phyloP scores from a whole-genome alignment of 2,113 vertebrate species.

The Channa maculata region DNA sequence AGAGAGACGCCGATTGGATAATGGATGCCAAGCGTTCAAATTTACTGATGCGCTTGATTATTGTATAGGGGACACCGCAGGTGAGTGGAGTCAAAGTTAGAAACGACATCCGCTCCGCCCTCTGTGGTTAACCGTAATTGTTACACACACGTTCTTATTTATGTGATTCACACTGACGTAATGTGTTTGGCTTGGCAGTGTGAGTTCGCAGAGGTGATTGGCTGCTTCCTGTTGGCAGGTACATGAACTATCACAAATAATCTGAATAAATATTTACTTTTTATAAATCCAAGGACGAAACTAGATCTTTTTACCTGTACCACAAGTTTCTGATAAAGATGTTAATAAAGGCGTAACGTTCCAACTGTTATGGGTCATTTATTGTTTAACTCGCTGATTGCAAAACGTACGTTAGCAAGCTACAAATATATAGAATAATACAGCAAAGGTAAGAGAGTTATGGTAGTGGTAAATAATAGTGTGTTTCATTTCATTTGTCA shows the following conservation, averaged over 20 bases:
- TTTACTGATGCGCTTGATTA: constrained; percentile 1
- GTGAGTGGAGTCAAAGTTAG: background rate
- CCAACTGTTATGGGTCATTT: too few relatives aligned
- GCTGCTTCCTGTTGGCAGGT: constrained; percentile 24
- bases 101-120: background rate
- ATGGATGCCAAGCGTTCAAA: constrained; percentile 32
- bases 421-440: too few relatives aligned
- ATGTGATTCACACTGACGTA: constrained; percentile 19
- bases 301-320: too few relatives aligned
- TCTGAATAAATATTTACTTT: background rate
- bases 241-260: background rate
- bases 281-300: too few relatives aligned
- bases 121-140: fast-evolving
- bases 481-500: too few relatives aligned
- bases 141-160: background rate
- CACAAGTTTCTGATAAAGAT: too few relatives aligned
- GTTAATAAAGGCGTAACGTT: too few relatives aligned
- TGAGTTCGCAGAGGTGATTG: constrained; percentile 43
- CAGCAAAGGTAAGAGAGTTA: too few relatives aligned
- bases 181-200: background rate
- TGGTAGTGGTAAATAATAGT: too few relatives aligned
- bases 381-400: too few relatives aligned
- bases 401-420: too few relatives aligned
- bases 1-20: constrained; percentile 69
- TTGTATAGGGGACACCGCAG: fast-evolving